Evolutionary conservation across 2,888 invertebrate genomes (phyloP), one percentile per base, ranked within the genome.

Genomic region (Nephrotoma flavescens): DNA sequence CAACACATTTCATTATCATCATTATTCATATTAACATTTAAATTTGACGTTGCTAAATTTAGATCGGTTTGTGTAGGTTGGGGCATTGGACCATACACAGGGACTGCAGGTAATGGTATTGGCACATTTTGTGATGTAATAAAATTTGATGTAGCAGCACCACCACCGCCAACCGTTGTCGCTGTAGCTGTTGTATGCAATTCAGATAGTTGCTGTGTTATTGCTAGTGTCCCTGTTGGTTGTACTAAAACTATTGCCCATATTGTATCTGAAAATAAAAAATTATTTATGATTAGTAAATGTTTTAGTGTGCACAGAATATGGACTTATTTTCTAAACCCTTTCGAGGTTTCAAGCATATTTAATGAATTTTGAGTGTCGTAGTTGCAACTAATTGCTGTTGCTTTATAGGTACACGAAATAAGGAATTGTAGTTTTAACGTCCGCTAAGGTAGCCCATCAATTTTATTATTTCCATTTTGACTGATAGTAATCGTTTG

Each of bases 201-300:
- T 41, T 86, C 86, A 7, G 87, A 86, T 83, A 96, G 92, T 91
- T 96, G 96, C 91, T 97, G 96, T 87, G 96, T 96, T 87, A 97
- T 92, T 87, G 95, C 96, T 91, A 96, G 93, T 52, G 97, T 95
- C 88, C 96, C 96, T 90, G 95, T 95, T 89, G 96, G 96, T 88
- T 95, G 96, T 52, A 97, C 97, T 85, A 94, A 94, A 86, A 97
- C 92, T 90, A 96, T 95, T 88, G 95, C 95, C 86, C 86, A 86
- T 15, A 86, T 19, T 52, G 52, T 86, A 86, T 86, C 86, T 86
- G 42, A 9, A 86, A 86, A 42, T 41, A 45, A 52, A 52, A 44
- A 15, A 52, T 52, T 52, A 15, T 52, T 52, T 52, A 52, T 15
- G 52, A 52, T 52, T 15, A 52, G 3, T 44, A 9, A 9, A 44